phyloP scores from a whole-genome alignment of 2,888 invertebrate genomes.

The Oscheius sp. region DNA sequence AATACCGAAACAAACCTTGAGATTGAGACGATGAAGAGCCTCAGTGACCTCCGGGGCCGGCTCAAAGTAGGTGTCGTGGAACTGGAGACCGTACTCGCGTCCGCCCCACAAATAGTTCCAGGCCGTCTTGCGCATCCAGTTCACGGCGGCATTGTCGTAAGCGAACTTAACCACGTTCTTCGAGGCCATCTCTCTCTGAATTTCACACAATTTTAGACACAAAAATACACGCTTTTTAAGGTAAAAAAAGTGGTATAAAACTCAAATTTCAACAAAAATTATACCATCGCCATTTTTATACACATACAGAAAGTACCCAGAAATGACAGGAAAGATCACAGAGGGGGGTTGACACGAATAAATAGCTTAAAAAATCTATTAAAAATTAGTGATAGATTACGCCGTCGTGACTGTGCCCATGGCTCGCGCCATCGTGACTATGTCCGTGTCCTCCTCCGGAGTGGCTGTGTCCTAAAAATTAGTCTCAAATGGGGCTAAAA shows the following conservation, averaged over 20 bases:
- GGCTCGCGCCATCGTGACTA: conserved; percentile 36
- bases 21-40: conserved; percentile 71
- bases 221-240: background rate
- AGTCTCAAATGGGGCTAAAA: background rate
- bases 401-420: conserved; percentile 59
- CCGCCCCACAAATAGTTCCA: conserved; percentile 71
- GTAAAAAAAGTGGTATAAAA: background rate
- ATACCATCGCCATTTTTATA: conserved; percentile 9
- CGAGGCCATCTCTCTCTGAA: conserved; percentile 13
- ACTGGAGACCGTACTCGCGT: conserved; percentile 52
- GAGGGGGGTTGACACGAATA: conserved; percentile 6
- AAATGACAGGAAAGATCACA: conserved; percentile 15
- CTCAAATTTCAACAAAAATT: conserved; percentile 1
- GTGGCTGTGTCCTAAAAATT: conserved; percentile 21
- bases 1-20: conserved; percentile 47
- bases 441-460: conserved; percentile 30
- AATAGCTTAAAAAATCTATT: conserved; percentile 12
- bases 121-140: conserved; percentile 59
- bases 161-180: conserved; percentile 36
- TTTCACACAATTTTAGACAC: background rate
- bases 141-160: conserved; percentile 43
- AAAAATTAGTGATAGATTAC: conserved; percentile 50
- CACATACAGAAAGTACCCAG: conserved; percentile 17
- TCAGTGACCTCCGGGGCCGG: conserved; percentile 72
- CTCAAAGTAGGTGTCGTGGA: conserved; percentile 72